Evolutionary conservation across 2,113 vertebrate species (phyloP), one percentile per base, ranked within the genome.

Genomic region (Kryptolebias marmoratus): DNA sequence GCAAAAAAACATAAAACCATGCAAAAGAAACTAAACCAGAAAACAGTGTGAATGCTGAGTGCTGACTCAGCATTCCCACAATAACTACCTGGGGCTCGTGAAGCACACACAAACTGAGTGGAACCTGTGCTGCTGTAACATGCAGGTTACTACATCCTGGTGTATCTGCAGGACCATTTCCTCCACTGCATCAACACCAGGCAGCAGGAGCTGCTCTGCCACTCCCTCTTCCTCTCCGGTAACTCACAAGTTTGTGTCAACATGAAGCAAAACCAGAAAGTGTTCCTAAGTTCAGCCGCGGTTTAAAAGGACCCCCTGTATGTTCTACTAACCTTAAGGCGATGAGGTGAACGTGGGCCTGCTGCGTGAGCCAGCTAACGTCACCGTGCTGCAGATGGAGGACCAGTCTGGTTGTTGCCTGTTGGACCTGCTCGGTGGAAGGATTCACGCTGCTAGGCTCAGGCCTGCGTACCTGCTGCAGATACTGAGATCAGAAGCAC

Each of bases 151-250:
- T 97, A 97, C 61, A 90, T 98, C 64, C 93, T 95, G 85, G 96
- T 94, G 84, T 96, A 95, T 82, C 90, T 97, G 82, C 93, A 95
- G 48, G 95, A 93, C 16, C 87, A 89, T 83, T 97, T 98, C 81
- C 94, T 98, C 69, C 97, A 98, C 70, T 93, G 97, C 18, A 93
- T 98, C 86, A 98, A 98, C 88, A 94, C 91, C 89, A 95, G 94
- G 28, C 96, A 98, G 87, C 95, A 96, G 81, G 96, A 98, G 75
- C 83, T 96, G 71, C 90, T 93, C 74, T 98, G 98, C 84, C 93
- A 96, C 75, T 96, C 94, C 79, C 94, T 98, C 52, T 98, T 98
- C 91, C 89, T 97, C 77, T 94, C 95, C 88, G 97, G 97, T 98
- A 75, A 87, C 79, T 65, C 4, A 3, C 48, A 9, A 10, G 10